Evolutionary conservation across 2,888 invertebrate genomes (phyloP).

Genomic region (Cryptops parisi): DNA sequence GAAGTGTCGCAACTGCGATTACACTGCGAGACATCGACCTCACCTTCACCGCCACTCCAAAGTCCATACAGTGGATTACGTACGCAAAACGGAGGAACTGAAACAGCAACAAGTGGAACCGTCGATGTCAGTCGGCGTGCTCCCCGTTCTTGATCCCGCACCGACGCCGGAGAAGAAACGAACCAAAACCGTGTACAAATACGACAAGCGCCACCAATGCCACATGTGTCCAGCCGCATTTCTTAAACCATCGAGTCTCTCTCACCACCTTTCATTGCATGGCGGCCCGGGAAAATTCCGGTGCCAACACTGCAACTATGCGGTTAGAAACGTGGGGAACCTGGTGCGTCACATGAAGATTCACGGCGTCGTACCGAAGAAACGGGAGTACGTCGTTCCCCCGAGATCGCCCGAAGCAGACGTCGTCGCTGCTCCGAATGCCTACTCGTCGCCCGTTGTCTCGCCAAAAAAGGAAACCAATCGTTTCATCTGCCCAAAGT

Average conservation of each 20-base stretch:
- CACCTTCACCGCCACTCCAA: constrained; percentile 30
- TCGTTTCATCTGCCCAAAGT: constrained; percentile 62
- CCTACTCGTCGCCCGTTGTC: constrained; percentile 1
- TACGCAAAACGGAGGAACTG: neutral
- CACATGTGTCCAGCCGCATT: constrained; percentile 54
- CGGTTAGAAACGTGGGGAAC: constrained; percentile 51
- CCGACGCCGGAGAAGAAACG: neutral
- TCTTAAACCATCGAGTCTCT: constrained; percentile 51
- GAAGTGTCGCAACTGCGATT: constrained; percentile 30
- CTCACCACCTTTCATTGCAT: constrained; percentile 52
- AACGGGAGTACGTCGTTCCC: constrained; percentile 18
- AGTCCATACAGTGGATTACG: constrained; percentile 25
- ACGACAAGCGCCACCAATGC: constrained; percentile 30
- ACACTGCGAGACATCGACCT: constrained; percentile 31
- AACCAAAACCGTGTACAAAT: neutral
- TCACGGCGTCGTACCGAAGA: constrained; percentile 23
- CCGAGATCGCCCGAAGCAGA: constrained; percentile 25
- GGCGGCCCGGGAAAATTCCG: constrained; percentile 47
- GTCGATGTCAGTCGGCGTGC: neutral
- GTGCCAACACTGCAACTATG: constrained; percentile 55
- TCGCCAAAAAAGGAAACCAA: neutral
- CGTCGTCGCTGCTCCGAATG: constrained; percentile 27
- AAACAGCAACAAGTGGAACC: neutral
- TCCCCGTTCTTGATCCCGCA: neutral
- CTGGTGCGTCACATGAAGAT: constrained; percentile 46